These are phyloP conservation scores for Anguilla rostrata DNA, from an alignment of 2,113 vertebrate genomes.

Conservation along the genomic window DNA sequence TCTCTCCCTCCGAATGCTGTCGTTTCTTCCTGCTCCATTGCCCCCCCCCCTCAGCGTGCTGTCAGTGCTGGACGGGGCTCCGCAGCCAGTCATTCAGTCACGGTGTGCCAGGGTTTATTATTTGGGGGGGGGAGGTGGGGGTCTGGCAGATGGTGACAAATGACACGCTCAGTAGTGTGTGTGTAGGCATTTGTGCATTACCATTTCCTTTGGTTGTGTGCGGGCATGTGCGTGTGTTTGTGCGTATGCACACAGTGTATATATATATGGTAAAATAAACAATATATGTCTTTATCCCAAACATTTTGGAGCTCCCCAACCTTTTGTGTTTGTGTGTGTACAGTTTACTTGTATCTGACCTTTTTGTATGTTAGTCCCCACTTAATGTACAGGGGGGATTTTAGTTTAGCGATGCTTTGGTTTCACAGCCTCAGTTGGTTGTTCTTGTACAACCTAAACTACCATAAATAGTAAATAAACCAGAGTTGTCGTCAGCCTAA, in stretches of 20 bases:
- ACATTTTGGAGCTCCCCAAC: no score
- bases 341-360: no score
- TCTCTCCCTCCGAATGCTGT: not conserved
- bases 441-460: no score
- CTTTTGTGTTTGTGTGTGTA: no score
- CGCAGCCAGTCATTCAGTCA: not conserved
- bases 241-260: not conserved
- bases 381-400: no score
- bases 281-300: no score
- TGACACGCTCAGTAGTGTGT: not conserved
- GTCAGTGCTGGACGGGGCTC: conserved; percentile 7
- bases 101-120: conserved; percentile 4
- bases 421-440: no score
- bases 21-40: not conserved
- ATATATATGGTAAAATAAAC: no score
- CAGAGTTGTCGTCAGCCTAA: no score
- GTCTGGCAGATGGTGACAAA: conserved; percentile 24
- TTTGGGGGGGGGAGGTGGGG: not conserved
- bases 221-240: not conserved
- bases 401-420: no score
- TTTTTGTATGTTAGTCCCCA: no score
- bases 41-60: not conserved
- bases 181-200: not conserved
- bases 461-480: no score
- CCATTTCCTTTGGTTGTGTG: not conserved